Evolutionary conservation across 2,888 invertebrate species (phyloP), one percentile per base, ranked within the genome.

Genomic region (Drosophila mayaguana): DNA sequence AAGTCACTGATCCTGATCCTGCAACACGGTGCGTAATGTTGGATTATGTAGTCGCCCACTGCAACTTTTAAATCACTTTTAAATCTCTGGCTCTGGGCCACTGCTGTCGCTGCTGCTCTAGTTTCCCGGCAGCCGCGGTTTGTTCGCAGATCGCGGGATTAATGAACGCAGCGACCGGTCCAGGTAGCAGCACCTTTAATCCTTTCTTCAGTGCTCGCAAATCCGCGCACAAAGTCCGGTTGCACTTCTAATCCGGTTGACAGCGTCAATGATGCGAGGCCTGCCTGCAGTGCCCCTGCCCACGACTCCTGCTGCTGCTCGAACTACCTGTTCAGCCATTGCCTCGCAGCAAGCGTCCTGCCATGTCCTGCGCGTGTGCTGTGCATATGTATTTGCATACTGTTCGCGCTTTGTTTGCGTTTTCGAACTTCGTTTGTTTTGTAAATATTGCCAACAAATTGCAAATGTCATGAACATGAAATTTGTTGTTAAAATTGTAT

Each of bases 181-280:
- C 84, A 85, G 84, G 84, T 85, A 85, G 85, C 25, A 7, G 53
- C 38, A 48, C 64, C 60, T 66, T 90, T 90, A 87, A 87, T 88
- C 90, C 87, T 90, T 87, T 87, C 86, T 73, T 62, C 62, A 61
- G 61, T 65, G 56, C 59, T 63, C 72, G 6, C 55, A 75, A 82
- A 80, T 78, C 76, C 74, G 72, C 69, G 48, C 65, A 59, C 71
- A 68, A 89, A 85, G 73, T 89, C 89, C 84, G 89, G 88, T 85
- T 77, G 77, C 72, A 80, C 56, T 67, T 68, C 74, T 90, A 90
- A 86, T 87, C 90, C 86, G 86, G 83, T 88, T 72, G 76, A 65
- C 82, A 55, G 66, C 74, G 78, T 83, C 78, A 81, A 75, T 81
- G 72, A 71, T 75, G 71, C 46, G 16, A 45, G 78, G 78, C 45